phyloP scores from a whole-genome alignment of 1,140 invertebrate genomes.

The Archivesica marissinica region DNA sequence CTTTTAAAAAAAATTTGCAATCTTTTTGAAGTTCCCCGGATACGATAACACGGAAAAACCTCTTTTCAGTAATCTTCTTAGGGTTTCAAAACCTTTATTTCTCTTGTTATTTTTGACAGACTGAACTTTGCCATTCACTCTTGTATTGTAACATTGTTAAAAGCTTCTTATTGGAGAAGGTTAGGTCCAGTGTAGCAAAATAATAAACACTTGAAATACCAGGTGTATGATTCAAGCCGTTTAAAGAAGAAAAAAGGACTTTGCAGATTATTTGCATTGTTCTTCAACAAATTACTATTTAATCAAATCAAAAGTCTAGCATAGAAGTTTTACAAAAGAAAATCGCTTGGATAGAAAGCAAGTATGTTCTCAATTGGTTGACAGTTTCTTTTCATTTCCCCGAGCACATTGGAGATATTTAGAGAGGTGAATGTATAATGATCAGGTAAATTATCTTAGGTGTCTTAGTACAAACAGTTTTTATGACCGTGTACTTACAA shows the following conservation, averaged over 20 bases:
- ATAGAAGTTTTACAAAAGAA: neutral
- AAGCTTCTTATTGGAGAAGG: neutral
- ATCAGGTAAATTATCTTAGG: too few relatives aligned
- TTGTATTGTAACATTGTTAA: slow-evolving; percentile 28
- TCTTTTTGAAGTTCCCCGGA: slow-evolving; percentile 3
- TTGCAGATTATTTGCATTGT: slow-evolving; percentile 46
- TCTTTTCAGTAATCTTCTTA: slow-evolving; percentile 7
- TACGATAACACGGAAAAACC: slow-evolving; percentile 13
- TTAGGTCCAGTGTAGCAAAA: slow-evolving; percentile 20
- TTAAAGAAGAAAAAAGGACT: neutral
- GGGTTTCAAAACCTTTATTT: slow-evolving; percentile 1
- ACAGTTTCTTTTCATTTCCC: neutral
- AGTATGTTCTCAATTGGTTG: slow-evolving; percentile 22
- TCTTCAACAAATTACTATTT: slow-evolving; percentile 58
- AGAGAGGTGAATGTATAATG: too few relatives aligned
- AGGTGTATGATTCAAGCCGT: slow-evolving; percentile 30
- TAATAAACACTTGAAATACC: slow-evolving; percentile 24
- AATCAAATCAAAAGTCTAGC: slow-evolving; percentile 51
- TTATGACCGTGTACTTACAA: too few relatives aligned
- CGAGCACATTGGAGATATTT: neutral
- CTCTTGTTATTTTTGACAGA: neutral
- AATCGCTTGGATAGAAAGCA: slow-evolving; percentile 38
- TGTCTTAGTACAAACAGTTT: too few relatives aligned
- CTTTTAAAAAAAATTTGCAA: too few relatives aligned
- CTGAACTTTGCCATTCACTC: neutral